Evolutionary conservation across 2,888 invertebrate species (phyloP), one percentile per base, ranked within the genome.

Genomic region (Lysandra coridon): DNA sequence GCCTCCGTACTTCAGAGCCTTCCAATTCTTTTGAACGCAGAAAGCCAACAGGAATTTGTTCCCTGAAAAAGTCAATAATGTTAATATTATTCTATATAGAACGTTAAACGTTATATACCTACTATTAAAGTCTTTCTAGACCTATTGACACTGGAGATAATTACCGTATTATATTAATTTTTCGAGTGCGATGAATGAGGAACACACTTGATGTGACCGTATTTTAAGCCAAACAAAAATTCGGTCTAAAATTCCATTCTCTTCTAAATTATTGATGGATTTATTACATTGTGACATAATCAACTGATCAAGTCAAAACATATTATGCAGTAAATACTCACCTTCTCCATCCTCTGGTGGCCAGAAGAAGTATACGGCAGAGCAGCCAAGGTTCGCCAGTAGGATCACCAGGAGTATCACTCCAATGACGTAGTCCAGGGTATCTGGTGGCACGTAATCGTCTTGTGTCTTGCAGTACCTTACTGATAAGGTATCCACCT

Each of bases 1-100:
- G 40, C 94, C 94, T 57, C 94, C 94, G 83, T 92, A 80, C 81
- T 94, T 94, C 37, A 94, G 83, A 79, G 93, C 92, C 84, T 92
- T 92, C 94, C 94, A 94, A 82, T 94, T 94, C 86, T 91, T 92
- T 82, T 94, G 94, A 1, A 94, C 84, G 84, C 89, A 89, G 86
- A 94, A 94, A 79, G 94, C 93, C 81, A 92, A 81, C 87, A 93
- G 86, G 82, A 86, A 88, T 84, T 82, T 87, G 81, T 91, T 93
- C 60, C 85, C 94, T 94, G 84, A 4, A 73, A 79, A 40, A 7
- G 33, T 17, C 14, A 2, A 64, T 30, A 23, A 40, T 64, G 17
- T 37, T 77, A 33, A 76, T 53, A 53, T 23, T 23, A 23, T 23
- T 23, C 23, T 23, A 23, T 23, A 23, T 23, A 23, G 23, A 23